Evolutionary conservation across 1,140 invertebrate genomes (phyloP), one percentile per base, ranked within the genome.

Genomic region (Drosophila athabasca): DNA sequence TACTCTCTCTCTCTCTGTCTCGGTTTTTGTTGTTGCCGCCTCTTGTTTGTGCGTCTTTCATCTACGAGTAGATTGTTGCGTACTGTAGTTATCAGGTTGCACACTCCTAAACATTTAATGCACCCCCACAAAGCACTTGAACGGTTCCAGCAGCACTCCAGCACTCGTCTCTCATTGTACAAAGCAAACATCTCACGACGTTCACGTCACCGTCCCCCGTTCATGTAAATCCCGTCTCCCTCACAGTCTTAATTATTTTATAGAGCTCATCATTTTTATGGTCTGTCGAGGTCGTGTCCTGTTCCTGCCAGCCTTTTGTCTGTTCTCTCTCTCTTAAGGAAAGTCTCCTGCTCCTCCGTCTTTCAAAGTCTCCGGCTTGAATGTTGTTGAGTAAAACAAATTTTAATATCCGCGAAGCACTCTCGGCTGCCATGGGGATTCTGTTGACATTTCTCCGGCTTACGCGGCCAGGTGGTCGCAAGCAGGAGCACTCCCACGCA

Each of bases 241-340:
- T 54, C 62, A 69, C 35, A 52, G 53, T 69, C 70, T 70, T 85
- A 87, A 85, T 85, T 85, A 85, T 74, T 85, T 87, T 81, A 85
- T 85, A 87, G 82, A 70, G 78, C 77, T 78, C 74, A 62, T 81
- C 51, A 81, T 67, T 70, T 77, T 81, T 73, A 77, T 54, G 62
- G 71, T 31, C 64, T 61, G 66, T 49, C 50, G 17, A 41, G 31
- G 29, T 52, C 39, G 6, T 46, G 6, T 29, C 7, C 26, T 8
- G 17, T 15, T 17, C 2, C 19, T 26, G 6, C 41, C 41, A 29
- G 52, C 29, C 9, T 48, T 62, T 11, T 39, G 48, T 44, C 6
- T 35, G 19, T 15, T 19, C 17, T 19, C 17, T 3, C 5, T 39
- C 39, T 39, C 4, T 53, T 4, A 48, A 29, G 44, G 26, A 41